A percentile compares a stretch with the other conserved stretches of the same genome.
Evolutionary conservation across 2,113 vertebrate species (phyloP).

Genomic region (Arizona elegans): DNA sequence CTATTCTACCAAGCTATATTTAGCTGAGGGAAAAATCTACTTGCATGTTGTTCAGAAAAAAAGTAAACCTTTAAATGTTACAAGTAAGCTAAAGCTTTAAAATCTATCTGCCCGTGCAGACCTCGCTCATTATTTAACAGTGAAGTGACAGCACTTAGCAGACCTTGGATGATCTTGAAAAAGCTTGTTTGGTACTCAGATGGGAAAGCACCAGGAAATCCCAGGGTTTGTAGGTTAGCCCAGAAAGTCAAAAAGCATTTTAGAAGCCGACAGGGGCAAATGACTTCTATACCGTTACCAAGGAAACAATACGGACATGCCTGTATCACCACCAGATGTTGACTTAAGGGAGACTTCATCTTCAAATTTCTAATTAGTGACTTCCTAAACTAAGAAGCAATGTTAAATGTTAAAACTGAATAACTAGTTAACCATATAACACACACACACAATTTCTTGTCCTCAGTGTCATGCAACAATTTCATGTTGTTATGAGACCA

Average conservation of each 20-base stretch:
- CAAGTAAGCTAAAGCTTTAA: background rate
- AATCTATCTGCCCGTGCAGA: background rate
- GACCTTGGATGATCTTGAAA: background rate
- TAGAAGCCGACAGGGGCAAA: background rate
- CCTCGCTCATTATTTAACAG: background rate
- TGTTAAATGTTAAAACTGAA: slow-evolving; percentile 13
- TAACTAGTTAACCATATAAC: background rate
- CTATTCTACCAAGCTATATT: background rate
- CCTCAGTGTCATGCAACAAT: background rate
- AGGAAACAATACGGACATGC: background rate
- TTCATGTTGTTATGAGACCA: background rate
- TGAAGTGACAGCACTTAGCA: background rate
- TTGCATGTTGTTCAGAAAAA: background rate
- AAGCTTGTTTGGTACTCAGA: background rate
- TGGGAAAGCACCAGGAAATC: background rate
- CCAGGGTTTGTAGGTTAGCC: background rate
- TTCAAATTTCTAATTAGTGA: background rate
- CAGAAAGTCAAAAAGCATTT: background rate
- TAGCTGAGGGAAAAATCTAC: background rate
- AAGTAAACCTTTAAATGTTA: background rate
- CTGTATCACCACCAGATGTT: background rate
- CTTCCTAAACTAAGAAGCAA: slow-evolving; percentile 20
- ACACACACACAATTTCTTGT: background rate
- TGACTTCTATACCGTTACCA: background rate
- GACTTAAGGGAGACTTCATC: background rate